Evolutionary conservation across 1,140 invertebrate genomes (phyloP), one percentile per base, ranked within the genome.

Genomic region (Myzus persicae): DNA sequence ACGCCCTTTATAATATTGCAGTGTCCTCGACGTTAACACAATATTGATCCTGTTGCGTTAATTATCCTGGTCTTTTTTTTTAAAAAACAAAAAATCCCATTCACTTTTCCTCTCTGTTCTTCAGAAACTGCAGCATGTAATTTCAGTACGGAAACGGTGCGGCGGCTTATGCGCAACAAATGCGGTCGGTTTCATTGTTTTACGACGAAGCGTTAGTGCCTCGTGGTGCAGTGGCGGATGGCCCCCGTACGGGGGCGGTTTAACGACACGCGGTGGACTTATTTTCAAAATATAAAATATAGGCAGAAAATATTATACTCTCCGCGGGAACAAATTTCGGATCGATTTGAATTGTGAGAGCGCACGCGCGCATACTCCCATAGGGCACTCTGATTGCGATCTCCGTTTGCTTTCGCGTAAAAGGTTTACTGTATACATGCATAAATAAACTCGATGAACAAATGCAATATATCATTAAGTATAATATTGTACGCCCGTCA

Each of bases 361-460:
- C 81, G 40, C 42, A 14, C 9, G 24, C n/a, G 42, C 46, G n/a
- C 36, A 46, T 46, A 44, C 44, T 88, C 26, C 85, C 85, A 40
- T 46, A 46, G 36, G 85, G 84, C 40, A 46, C 85, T 20, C 44
- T 51, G 87, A 89, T 89, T 48, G 46, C n/a, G 46, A 89, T 51
- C 85, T 88, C n/a, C 14, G 85, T 46, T 44, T n/a, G 85, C 31
- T 87, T 87, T 88, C n/a, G 20, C 85, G 46, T 89, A 38, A 51
- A 89, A 89, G 46, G 88, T 89, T 48, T 31, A 87, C 31, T n/a
- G 85, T 46, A 40, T 84, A 84, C 40, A 84, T 46, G 22, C 46
- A 89, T 89, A 89, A 89, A 89, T 89, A 89, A 89, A 89, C 48
- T 89, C 88, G 48, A 89, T 51, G 87, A 89, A 51, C 87, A 51